Conservation (phyloP, 2,888 invertebrate genomes). For the Rhimphoctona megacephalus region DNA sequence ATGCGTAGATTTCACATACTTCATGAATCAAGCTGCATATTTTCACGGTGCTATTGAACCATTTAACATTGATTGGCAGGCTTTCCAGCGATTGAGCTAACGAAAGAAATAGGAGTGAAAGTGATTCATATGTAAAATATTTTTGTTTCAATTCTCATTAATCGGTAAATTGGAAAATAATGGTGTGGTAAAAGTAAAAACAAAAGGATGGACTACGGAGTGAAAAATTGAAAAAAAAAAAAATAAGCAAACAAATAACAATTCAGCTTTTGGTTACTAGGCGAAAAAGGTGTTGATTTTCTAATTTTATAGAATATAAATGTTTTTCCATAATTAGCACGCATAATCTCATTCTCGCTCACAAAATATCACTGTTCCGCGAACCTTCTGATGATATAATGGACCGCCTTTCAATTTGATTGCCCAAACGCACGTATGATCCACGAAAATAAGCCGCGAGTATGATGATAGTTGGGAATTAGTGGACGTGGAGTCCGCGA, state of each 20-base stretch:
- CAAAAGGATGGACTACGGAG: neutral
- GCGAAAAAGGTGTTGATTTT: neutral
- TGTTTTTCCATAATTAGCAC: neutral
- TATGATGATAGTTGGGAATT: conserved; percentile 29
- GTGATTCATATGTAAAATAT: neutral
- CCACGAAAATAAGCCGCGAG: neutral
- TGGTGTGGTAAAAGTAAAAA: neutral
- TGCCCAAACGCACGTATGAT: neutral
- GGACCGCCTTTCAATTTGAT: neutral
- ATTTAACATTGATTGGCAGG: conserved; percentile 34
- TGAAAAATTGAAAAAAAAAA: neutral
- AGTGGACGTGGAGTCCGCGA: conserved; percentile 7
- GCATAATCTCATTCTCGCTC: neutral
- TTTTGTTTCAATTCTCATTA: neutral
- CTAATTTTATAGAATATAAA: neutral
- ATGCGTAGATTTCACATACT: conserved; percentile 13
- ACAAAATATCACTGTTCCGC: neutral
- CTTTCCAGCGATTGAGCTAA: neutral
- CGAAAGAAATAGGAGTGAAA: neutral
- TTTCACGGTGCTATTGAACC: conserved; percentile 14
- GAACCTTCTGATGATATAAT: neutral
- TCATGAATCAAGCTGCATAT: conserved; percentile 1
- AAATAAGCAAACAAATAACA: neutral
- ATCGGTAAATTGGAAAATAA: neutral
- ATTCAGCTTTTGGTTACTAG: neutral